Evolutionary conservation across 2,888 invertebrate species (phyloP).

Genomic region (Nematopogon swammerdamellus): DNA sequence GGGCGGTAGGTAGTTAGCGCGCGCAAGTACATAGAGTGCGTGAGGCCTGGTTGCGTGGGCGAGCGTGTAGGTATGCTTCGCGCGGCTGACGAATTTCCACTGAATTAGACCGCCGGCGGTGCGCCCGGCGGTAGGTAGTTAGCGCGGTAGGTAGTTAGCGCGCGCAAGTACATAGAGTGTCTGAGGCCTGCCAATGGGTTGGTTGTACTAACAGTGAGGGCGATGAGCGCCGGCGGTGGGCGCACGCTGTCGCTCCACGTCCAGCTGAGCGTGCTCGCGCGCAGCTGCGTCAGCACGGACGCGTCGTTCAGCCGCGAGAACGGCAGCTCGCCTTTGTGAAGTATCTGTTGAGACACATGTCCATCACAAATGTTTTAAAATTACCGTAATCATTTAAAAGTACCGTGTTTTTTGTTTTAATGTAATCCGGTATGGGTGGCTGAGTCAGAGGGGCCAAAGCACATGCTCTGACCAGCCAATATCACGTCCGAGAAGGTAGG

Average conservation of each 20-base stretch:
- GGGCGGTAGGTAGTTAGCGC: too few relatives aligned
- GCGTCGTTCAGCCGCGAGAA: conserved; percentile 71
- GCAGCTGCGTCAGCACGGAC: conserved; percentile 63
- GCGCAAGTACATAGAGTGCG: too few relatives aligned
- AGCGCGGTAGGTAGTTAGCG: too few relatives aligned
- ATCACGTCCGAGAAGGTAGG: too few relatives aligned
- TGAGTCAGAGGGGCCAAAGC: too few relatives aligned
- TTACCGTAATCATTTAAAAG: background rate
- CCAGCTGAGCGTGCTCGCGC: conserved; percentile 66
- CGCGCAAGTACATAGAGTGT: too few relatives aligned
- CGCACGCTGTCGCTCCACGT: conserved; percentile 62
- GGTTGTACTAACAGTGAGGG: conserved; percentile 26
- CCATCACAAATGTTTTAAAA: background rate
- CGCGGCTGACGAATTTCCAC: background rate
- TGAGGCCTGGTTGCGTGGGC: too few relatives aligned
- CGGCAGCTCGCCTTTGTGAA: conserved; percentile 46
- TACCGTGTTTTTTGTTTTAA: background rate
- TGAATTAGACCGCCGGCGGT: too few relatives aligned
- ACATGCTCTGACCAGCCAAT: too few relatives aligned
- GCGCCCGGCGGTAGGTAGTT: too few relatives aligned
- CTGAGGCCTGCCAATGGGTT: too few relatives aligned
- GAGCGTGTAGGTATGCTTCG: background rate
- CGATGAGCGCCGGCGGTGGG: conserved; percentile 44
- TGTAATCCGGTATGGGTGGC: too few relatives aligned
- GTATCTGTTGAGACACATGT: conserved; percentile 25